Percentiles rank a stretch among this genome's conserved stretches.
phyloP scores from a whole-genome alignment of 2,888 invertebrate genomes.

The Himalopsyche anomala region DNA sequence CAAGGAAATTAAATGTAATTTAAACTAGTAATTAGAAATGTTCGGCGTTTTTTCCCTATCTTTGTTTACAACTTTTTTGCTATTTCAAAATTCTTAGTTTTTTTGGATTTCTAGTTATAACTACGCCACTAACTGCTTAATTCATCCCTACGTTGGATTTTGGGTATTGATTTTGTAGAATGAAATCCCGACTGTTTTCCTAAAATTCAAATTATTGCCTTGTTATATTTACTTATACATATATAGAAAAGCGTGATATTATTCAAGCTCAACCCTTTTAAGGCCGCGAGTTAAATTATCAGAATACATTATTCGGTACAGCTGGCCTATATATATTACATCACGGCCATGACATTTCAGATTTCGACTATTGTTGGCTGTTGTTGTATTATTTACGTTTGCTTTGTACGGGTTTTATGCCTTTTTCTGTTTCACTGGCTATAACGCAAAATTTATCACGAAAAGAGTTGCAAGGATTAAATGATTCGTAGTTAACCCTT shows the following conservation, averaged over 20 bases:
- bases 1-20: no score
- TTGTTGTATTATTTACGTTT: neutral
- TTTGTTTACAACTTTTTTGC: no score
- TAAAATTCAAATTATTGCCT: neutral
- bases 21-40: no score
- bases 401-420: neutral
- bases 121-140: neutral
- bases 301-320: neutral
- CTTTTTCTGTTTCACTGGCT: neutral
- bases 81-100: no score
- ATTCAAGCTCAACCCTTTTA: neutral
- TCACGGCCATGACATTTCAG: neutral
- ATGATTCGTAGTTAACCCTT: neutral
- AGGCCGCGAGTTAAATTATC: neutral
- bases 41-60: no score
- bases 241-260: neutral
- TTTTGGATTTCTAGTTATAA: neutral
- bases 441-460: neutral
- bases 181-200: neutral
- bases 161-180: neutral
- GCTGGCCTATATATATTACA: neutral
- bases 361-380: slow-evolving; percentile 13
- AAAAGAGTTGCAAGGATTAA: neutral
- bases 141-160: neutral
- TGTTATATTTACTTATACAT: neutral